A percentile compares a stretch with the other conserved stretches of the same genome.
phyloP scores from a whole-genome alignment of 2,113 vertebrate species.

The Hiodon alosoides region DNA sequence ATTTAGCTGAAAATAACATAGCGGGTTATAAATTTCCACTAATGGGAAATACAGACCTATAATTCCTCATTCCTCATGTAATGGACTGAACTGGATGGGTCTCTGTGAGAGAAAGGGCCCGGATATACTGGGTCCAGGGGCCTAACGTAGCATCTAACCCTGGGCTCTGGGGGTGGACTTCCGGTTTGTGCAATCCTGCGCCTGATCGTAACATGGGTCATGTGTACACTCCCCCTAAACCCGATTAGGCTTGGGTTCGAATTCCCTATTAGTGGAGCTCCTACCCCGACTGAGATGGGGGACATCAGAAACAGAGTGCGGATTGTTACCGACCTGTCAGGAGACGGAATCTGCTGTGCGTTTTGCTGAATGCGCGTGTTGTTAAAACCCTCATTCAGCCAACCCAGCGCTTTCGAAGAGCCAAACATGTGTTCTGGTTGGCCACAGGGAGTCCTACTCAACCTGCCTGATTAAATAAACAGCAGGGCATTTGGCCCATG shows the following conservation, averaged over 20 bases:
- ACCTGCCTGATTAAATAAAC: background rate
- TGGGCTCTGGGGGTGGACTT: too few species aligned
- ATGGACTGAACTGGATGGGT: too few species aligned
- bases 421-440: background rate
- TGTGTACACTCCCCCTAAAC: background rate
- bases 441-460: too few species aligned
- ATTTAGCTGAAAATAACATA: too few species aligned
- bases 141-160: too few species aligned
- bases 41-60: too few species aligned
- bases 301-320: background rate
- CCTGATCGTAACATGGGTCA: background rate
- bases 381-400: background rate
- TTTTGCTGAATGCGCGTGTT: background rate
- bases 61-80: too few species aligned
- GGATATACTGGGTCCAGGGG: too few species aligned
- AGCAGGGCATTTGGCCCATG: slow-evolving; percentile 25
- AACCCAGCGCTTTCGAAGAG: background rate
- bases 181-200: background rate
- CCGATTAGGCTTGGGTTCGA: background rate
- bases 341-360: background rate
- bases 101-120: too few species aligned
- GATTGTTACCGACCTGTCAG: background rate
- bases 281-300: background rate
- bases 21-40: too few species aligned
- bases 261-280: background rate